Evolutionary conservation across 1,140 invertebrate genomes (phyloP), one percentile per base, ranked within the genome.

Genomic region (Lepidotrigona ventralis): DNA sequence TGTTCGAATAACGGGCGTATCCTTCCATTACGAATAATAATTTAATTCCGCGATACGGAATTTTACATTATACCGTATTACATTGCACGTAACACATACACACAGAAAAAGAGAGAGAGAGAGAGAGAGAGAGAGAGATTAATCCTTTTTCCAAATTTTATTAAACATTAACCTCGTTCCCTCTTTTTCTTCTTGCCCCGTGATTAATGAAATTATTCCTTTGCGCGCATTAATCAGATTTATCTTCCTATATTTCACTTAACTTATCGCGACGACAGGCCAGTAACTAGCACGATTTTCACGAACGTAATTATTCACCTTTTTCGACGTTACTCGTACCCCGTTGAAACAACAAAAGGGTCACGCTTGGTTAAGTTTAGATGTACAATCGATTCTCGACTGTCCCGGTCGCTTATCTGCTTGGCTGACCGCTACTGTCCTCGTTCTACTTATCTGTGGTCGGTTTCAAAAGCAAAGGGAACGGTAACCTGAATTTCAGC

Each of bases 331-430:
- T 17, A 19, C 77, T 60, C 26, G 54, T 68, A 63, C 19, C 23
- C 58, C 15, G n/a, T 6, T 39, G 64, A 54, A 69, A 58, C 74
- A 54, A 56, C 81, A 64, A 83, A 79, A 83, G 66, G 64, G 51
- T 58, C 66, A 63, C 74, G 53, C 54, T 29, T 60, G 66, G 74
- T 71, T 71, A 51, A 72, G 39, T 72, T 72, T 79, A 79, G 63
- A 64, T 79, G 71, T 54, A 51, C 66, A 54, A 79, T 79, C 81
- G 81, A 79, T 83, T 79, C 14, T 39, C 0, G 53, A 70, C 68
- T 64, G 76, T 69, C 46, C 51, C 23, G 46, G 23, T 54, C 76
- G 68, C 75, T 83, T 83, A 83, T 83, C 81, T 83, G 70, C 46
- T 79, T 64, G 81, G 58, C 75, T 64, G 76, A 56, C 81, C 75